phyloP scores from a whole-genome alignment of 1,140 invertebrate species.

The Trachymyrmex septentrionalis region DNA sequence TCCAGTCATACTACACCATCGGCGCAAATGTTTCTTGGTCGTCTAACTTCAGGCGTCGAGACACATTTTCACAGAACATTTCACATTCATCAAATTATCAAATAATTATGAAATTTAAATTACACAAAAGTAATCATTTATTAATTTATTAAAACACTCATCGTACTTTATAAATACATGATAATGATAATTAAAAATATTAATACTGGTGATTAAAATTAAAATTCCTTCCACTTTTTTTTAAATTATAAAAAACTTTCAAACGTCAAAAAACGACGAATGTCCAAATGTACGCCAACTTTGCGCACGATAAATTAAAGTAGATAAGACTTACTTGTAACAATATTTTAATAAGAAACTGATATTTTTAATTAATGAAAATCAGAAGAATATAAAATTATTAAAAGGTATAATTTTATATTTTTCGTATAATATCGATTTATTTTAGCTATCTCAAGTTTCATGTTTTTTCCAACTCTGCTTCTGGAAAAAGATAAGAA shows the following conservation, averaged over 20 bases:
- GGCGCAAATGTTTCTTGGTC: constrained; percentile 63
- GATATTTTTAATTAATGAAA: not conserved
- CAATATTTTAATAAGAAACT: not conserved
- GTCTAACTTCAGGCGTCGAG: constrained; percentile 68
- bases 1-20: not conserved
- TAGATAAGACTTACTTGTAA: too few species aligned
- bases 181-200: not conserved
- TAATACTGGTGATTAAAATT: not conserved
- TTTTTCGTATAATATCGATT: not conserved
- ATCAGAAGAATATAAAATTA: not conserved
- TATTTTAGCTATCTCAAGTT: not conserved
- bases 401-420: not conserved
- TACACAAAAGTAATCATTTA: not conserved
- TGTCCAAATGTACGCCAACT: too few species aligned
- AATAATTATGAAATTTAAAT: constrained; percentile 12
- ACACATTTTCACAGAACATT: not conserved
- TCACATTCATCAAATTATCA: too few species aligned
- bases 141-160: not conserved
- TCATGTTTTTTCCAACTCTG: not conserved
- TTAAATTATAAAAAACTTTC: not conserved
- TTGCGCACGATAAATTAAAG: too few species aligned
- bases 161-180: not conserved
- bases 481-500: not conserved
- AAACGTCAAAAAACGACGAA: not conserved
- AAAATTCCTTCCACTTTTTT: not conserved